Conservation (phyloP, 2,888 invertebrate genomes). For the Cacoxenus indagator region DNA sequence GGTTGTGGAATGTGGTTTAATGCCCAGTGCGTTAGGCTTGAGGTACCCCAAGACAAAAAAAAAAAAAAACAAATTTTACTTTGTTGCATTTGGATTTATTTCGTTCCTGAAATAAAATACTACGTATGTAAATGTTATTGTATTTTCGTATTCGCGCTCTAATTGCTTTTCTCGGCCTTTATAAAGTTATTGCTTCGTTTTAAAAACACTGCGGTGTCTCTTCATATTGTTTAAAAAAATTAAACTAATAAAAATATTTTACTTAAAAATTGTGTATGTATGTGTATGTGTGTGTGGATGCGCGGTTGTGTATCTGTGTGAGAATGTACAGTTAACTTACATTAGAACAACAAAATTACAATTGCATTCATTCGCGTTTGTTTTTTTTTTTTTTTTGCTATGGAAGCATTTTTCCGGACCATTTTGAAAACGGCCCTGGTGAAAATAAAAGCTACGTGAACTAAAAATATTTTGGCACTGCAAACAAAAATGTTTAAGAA, state of each 20-base stretch:
- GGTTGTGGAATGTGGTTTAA: no score
- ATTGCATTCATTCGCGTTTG: neutral
- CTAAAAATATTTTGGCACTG: constrained; percentile 66
- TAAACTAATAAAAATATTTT: constrained; percentile 10
- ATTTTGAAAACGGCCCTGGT: neutral
- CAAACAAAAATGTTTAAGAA: constrained; percentile 55
- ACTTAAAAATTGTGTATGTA: neutral
- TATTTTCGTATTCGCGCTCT: neutral
- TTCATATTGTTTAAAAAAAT: neutral
- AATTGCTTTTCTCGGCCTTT: constrained; percentile 43
- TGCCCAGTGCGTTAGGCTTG: no score
- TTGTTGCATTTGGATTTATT: neutral
- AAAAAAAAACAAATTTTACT: no score
- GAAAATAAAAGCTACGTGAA: constrained; percentile 35
- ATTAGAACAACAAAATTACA: neutral
- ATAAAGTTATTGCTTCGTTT: constrained; percentile 59
- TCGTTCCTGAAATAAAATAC: neutral
- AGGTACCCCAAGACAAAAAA: neutral
- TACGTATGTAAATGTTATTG: neutral
- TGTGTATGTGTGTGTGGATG: neutral
- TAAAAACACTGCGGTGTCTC: neutral
- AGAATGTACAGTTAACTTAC: neutral
- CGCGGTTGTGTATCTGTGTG: neutral
- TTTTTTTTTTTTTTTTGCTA: neutral
- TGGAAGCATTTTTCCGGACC: neutral